These are phyloP conservation scores for Ceryle rudis DNA, from an alignment of 2,797 vertebrate species.

Conservation along the genomic window DNA sequence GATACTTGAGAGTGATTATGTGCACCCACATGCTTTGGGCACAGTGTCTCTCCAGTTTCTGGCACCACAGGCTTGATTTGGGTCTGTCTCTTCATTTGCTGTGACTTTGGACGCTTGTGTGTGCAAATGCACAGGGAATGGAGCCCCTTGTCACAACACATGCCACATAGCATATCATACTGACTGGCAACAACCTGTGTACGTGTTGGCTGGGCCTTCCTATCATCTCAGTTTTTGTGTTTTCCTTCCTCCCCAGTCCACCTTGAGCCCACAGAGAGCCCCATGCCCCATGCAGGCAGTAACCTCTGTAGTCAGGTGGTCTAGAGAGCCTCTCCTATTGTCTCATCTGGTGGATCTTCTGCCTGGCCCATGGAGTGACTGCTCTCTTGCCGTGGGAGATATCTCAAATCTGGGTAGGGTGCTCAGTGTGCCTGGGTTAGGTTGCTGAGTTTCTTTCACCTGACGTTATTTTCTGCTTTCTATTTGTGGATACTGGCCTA, in stretches of 20 bases:
- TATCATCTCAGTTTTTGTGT: not conserved
- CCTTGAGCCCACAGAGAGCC: not conserved
- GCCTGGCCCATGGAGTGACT: not conserved
- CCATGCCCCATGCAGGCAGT: not conserved
- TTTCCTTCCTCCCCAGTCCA: not conserved
- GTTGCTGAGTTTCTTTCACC: not conserved
- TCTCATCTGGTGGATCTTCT: not conserved
- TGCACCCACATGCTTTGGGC: accelerated
- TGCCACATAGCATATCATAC: accelerated
- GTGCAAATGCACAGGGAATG: accelerated
- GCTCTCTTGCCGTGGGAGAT: accelerated
- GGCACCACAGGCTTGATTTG: not conserved
- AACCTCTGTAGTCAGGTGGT: not conserved
- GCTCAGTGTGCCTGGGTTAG: not conserved
- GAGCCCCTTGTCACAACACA: not conserved
- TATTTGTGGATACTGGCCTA: not conserved
- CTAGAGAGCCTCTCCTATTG: not conserved
- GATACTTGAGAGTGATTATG: not conserved
- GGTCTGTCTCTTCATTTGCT: not conserved
- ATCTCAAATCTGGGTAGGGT: not conserved
- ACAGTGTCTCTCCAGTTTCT: accelerated
- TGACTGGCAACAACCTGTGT: not conserved
- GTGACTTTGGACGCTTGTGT: not conserved
- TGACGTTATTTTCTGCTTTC: not conserved
- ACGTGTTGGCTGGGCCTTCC: not conserved